phyloP scores from a whole-genome alignment of 1,140 invertebrate genomes.

The silkworm (Bombyx mori) region ASM3026992v2 NC_085113.1:6429501-6430000 shows the following conservation, averaged over 20 bases:
- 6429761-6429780: slow-evolving; percentile 31
- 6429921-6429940: too few relatives aligned
- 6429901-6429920: slow-evolving; percentile 2
- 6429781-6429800: slow-evolving; percentile 61
- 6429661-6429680: slow-evolving; percentile 24
- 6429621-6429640: slow-evolving; percentile 6
- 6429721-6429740: slow-evolving; percentile 22
- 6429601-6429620: slow-evolving; percentile 1
- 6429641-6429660: slow-evolving; percentile 11
- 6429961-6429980: too few relatives aligned
- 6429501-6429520: background rate
- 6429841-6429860: slow-evolving; percentile 47
- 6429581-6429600: background rate
- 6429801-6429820: slow-evolving; percentile 57
- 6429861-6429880: slow-evolving; percentile 39
- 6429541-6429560: too few relatives aligned
- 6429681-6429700: slow-evolving; percentile 16
- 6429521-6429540: too few relatives aligned
- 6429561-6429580: too few relatives aligned
- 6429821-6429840: slow-evolving; percentile 48
- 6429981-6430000: too few relatives aligned
- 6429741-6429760: slow-evolving; percentile 49
- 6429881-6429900: slow-evolving; percentile 15
- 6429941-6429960: too few relatives aligned
- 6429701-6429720: slow-evolving; percentile 27